These are phyloP conservation scores for Marcusenius ussheri DNA, from an alignment of 2,113 vertebrate genomes.

Conservation along the genomic window DNA sequence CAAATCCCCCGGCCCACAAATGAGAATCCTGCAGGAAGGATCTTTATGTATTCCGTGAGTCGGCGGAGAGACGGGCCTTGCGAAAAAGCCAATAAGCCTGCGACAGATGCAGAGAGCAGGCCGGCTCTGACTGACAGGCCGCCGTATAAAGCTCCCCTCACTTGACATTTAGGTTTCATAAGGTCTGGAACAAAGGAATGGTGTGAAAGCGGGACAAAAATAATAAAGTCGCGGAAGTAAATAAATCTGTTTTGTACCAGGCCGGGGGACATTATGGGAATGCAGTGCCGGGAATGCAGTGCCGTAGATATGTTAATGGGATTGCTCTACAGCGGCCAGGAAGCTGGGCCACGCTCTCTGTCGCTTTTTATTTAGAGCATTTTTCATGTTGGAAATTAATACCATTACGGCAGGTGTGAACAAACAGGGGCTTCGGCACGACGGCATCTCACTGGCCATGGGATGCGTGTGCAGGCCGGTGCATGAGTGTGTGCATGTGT, in stretches of 20 bases:
- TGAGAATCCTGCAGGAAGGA: constrained; percentile 78
- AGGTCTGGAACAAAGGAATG: constrained; percentile 51
- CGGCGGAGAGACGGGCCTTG: constrained; percentile 70
- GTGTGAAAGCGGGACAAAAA: constrained; percentile 35
- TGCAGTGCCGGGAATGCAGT: background rate
- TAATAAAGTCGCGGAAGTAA: constrained; percentile 50
- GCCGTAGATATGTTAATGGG: constrained; percentile 16
- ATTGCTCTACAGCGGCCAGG: background rate
- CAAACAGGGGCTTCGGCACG: background rate
- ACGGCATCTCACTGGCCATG: background rate
- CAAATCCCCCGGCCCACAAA: constrained; percentile 75
- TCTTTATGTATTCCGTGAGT: constrained; percentile 75
- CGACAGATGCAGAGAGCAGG: constrained; percentile 73
- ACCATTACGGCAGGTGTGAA: background rate
- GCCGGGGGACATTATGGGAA: constrained; percentile 16
- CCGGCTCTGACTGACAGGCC: constrained; percentile 73
- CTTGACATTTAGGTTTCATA: constrained; percentile 79
- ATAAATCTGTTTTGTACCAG: constrained; percentile 45
- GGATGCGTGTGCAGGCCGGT: background rate
- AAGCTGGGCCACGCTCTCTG: background rate
- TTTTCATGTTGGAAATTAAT: constrained; percentile 15
- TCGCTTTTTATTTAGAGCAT: background rate
- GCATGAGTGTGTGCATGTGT: background rate
- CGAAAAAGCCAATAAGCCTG: constrained; percentile 76
- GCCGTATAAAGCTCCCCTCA: constrained; percentile 73